Evolutionary conservation across 2,797 vertebrate species (phyloP), one percentile per base, ranked within the genome.

Genomic region (Calcarius lapponicus): DNA sequence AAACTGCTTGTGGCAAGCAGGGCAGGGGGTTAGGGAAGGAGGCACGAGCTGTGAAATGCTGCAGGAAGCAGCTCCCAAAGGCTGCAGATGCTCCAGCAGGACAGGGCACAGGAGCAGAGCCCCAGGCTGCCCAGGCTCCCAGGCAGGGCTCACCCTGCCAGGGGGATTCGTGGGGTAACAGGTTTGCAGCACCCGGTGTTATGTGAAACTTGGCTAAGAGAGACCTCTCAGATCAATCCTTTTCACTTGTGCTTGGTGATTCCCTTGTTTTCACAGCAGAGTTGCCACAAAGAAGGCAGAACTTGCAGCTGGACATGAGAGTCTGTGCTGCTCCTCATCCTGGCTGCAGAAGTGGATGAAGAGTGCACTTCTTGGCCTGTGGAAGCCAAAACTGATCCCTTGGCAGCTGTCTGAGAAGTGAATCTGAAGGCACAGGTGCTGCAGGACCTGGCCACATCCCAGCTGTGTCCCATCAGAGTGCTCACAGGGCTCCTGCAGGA

Each of bases 11-110:
- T 72, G 82, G 75, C 66, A 54, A 90, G 22, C 83, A 89, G 88
- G 86, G 78, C 88, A 93, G 50, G 26, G 56, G 80, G 86, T 34
- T 76, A 26, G 72, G 90, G 67, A 38, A 25, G 57, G 51, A 76
- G 1, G 1, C 24, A 11, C 6, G 90, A 79, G 82, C 84, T 91
- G 93, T 40, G 93, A 74, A 67, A 51, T 50, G 32, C 21, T 22
- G 48, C 84, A 71, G 90, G 15, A 5, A 9, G 9, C 22, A 56
- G 54, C 32, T 6, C 54, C 54, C 54, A 56, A 10, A 4, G 0
- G 3, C n/a, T 28, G 90, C 90, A 85, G 88, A 62, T 73, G 91
- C 36, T 13, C 56, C 48, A 48, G 53, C 53, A 54, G 53, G 54
- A 16, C 20, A 22, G 50, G 70, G 54, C 62, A 79, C 73, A 5